phyloP scores from a whole-genome alignment of 2,888 invertebrate species.

The Diploptera punctata region DNA sequence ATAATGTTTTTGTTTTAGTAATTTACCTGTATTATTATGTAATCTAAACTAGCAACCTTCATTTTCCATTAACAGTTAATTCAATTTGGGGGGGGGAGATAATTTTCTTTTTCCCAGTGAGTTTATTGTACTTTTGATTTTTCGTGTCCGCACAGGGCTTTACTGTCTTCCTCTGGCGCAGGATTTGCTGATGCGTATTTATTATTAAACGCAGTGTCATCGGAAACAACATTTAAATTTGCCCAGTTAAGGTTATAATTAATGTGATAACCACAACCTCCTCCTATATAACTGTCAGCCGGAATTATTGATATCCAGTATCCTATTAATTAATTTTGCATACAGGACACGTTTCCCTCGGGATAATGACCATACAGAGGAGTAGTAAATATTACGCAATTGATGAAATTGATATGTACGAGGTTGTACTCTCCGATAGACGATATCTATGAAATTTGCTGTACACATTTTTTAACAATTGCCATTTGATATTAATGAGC shows the following conservation, averaged over 20 bases:
- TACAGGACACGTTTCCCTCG: constrained; percentile 8
- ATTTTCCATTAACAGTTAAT: too few species aligned
- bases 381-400: constrained; percentile 7
- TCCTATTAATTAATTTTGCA: constrained; percentile 28
- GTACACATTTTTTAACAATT: too few species aligned
- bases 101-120: too few species aligned
- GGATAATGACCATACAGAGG: background rate
- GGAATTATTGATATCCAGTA: constrained; percentile 24
- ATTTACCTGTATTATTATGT: too few species aligned
- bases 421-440: background rate
- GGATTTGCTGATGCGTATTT: constrained; percentile 14
- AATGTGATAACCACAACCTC: constrained; percentile 16
- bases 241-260: background rate
- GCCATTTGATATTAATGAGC: too few species aligned
- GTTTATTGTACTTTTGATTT: too few species aligned
- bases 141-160: too few species aligned
- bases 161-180: background rate
- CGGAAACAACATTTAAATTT: constrained; percentile 18
- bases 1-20: too few species aligned
- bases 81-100: too few species aligned
- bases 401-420: background rate
- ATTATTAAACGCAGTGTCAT: constrained; percentile 13
- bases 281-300: constrained; percentile 13
- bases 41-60: too few species aligned
- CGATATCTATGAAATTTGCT: background rate